phyloP scores from a whole-genome alignment of 2,888 invertebrate species.

The Nephrotoma guestfalica region DNA sequence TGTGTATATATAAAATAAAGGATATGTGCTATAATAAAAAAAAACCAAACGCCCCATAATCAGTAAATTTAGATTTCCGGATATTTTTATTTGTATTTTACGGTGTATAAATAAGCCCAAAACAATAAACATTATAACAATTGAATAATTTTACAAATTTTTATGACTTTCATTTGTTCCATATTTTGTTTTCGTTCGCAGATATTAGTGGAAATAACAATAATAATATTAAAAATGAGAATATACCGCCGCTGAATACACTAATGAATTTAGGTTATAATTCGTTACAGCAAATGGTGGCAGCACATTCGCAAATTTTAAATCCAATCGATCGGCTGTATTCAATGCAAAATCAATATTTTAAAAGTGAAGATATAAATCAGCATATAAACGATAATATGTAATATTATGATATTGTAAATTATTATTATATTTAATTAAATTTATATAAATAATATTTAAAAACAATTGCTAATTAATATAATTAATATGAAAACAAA shows the following conservation, averaged over 20 bases:
- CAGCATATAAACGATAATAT: slow-evolving; percentile 3
- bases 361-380: slow-evolving; percentile 17
- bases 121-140: neutral
- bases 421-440: neutral
- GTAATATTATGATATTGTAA: neutral
- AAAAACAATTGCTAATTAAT: neutral
- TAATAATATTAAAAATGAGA: slow-evolving; percentile 22
- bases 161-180: neutral
- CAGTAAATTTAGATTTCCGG: neutral
- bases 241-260: slow-evolving; percentile 29
- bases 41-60: neutral
- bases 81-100: neutral
- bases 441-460: neutral
- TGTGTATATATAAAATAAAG: neutral
- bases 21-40: neutral
- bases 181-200: neutral
- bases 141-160: neutral
- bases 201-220: neutral
- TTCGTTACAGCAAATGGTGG: slow-evolving; percentile 33
- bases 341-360: slow-evolving; percentile 49
- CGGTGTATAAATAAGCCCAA: neutral
- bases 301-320: slow-evolving; percentile 31
- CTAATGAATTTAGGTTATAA: slow-evolving; percentile 31
- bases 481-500: neutral
- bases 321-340: slow-evolving; percentile 48